phyloP scores from a whole-genome alignment of 1,140 invertebrate species.

The Magallana angulata region DNA sequence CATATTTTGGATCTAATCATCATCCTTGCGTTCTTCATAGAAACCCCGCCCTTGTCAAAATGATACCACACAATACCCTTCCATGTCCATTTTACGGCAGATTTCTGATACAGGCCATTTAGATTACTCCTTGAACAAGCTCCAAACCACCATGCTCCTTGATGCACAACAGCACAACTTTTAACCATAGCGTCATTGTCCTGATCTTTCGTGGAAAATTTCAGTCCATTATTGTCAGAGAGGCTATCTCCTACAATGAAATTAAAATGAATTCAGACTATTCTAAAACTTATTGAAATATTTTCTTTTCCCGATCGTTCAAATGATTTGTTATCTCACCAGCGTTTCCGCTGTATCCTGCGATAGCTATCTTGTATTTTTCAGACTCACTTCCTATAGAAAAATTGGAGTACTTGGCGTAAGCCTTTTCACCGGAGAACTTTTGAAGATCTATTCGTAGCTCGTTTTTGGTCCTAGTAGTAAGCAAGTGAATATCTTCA shows the following conservation, averaged over 20 bases:
- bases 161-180: conserved; percentile 6
- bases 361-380: conserved; percentile 5
- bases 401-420: background rate
- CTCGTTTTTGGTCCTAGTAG: background rate
- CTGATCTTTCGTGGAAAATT: conserved; percentile 20
- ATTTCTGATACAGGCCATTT: background rate
- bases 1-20: too few species aligned
- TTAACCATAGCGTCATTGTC: background rate
- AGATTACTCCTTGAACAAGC: background rate
- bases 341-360: background rate
- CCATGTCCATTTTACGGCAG: too few species aligned
- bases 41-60: too few species aligned
- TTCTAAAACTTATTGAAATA: background rate
- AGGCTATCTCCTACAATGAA: conserved; percentile 29
- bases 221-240: background rate
- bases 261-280: background rate
- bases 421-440: background rate
- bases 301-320: background rate
- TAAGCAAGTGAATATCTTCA: background rate
- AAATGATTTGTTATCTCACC: background rate
- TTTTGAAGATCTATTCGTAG: conserved; percentile 17
- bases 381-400: background rate
- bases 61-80: too few species aligned
- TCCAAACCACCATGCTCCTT: conserved; percentile 34
- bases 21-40: too few species aligned